Conservation (phyloP, 2,888 invertebrate genomes). For the Euproctis similis region DNA sequence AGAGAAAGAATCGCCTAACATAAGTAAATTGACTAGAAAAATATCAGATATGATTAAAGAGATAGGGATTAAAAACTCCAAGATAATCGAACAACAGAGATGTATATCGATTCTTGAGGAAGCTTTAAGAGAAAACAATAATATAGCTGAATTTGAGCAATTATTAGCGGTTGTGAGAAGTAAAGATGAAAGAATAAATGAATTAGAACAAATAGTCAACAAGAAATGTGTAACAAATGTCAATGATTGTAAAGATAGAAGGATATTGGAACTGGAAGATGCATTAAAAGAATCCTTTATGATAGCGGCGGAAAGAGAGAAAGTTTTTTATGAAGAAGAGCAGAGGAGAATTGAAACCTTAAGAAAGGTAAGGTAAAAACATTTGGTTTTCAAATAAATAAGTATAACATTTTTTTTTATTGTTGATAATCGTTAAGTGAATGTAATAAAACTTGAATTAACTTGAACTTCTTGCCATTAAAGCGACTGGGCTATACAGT, state of each 20-base stretch:
- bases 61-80: constrained; percentile 66
- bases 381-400: too few species aligned
- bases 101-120: constrained; percentile 72
- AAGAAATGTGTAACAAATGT: constrained; percentile 53
- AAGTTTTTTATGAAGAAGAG: constrained; percentile 79
- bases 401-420: too few species aligned
- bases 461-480: too few species aligned
- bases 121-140: constrained; percentile 72
- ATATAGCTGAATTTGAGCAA: constrained; percentile 76
- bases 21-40: constrained; percentile 54
- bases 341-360: constrained; percentile 77
- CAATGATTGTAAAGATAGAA: constrained; percentile 62
- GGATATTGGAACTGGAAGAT: constrained; percentile 85
- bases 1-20: constrained; percentile 35
- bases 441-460: too few species aligned
- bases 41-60: constrained; percentile 62
- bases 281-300: constrained; percentile 87
- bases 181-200: constrained; percentile 82
- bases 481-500: too few species aligned
- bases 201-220: constrained; percentile 82
- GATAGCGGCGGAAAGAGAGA: constrained; percentile 81
- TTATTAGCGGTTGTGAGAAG: constrained; percentile 73
- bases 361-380: constrained; percentile 78
- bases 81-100: constrained; percentile 72
- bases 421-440: too few species aligned